Evolutionary conservation across 2,113 vertebrate species (phyloP).

Genomic region (Brachyistius frenatus): DNA sequence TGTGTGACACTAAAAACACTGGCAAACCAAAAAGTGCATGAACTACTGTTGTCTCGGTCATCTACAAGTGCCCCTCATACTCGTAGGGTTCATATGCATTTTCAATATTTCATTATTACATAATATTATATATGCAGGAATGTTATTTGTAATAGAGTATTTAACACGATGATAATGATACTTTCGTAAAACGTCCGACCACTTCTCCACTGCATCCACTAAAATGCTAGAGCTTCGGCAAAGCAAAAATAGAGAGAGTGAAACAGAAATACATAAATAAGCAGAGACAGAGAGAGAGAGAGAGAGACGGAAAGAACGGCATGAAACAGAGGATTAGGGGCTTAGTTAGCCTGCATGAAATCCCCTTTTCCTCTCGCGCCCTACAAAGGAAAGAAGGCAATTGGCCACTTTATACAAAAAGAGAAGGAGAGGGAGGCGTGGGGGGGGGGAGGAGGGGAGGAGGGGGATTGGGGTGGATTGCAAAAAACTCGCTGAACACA

Average conservation of each 20-base stretch:
- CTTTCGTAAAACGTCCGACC: background rate
- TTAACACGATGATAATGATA: too few relatives aligned
- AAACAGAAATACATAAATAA: conserved; percentile 38
- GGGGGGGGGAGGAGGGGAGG: background rate
- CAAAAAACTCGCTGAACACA: conserved; percentile 39
- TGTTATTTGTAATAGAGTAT: too few relatives aligned
- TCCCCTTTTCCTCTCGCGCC: conserved; percentile 78
- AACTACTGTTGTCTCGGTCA: background rate
- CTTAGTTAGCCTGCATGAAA: conserved; percentile 83
- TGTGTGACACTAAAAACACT: background rate
- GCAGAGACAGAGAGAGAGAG: conserved; percentile 18
- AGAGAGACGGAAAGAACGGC: conserved; percentile 48
- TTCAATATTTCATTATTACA: too few relatives aligned
- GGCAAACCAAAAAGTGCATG: too few relatives aligned
- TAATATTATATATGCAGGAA: too few relatives aligned
- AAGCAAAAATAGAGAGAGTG: conserved; percentile 27
- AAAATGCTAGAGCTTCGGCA: conserved; percentile 24
- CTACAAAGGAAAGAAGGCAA: conserved; percentile 79
- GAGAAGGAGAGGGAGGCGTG: conserved; percentile 38
- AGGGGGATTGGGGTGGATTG: background rate
- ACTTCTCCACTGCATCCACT: background rate
- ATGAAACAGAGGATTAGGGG: conserved; percentile 81
- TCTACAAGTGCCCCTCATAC: too few relatives aligned
- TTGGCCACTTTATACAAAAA: conserved; percentile 75
- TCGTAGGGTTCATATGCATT: too few relatives aligned